phyloP scores from a whole-genome alignment of 2,888 invertebrate genomes.

The Cephus runcator region DNA sequence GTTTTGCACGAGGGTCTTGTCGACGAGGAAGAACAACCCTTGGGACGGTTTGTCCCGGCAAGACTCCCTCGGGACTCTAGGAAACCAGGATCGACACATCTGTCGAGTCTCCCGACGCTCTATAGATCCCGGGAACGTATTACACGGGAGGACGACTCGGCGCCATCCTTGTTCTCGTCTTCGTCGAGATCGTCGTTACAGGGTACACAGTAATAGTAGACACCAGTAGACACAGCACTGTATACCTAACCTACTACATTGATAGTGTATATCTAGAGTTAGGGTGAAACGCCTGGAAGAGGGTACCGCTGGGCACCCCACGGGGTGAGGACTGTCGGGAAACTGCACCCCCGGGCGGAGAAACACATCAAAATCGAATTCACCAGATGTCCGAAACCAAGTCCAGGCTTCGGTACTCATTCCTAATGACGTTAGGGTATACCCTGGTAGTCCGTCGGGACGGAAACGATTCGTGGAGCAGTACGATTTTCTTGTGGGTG shows the following conservation, averaged over 20 bases:
- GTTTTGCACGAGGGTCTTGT: conserved; percentile 18
- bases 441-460: neutral
- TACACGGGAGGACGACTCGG: neutral
- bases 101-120: conserved; percentile 19
- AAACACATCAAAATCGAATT: conserved; percentile 66
- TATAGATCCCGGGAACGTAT: conserved; percentile 14
- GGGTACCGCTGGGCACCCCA: conserved; percentile 5
- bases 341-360: conserved; percentile 48
- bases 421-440: conserved; percentile 51
- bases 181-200: conserved; percentile 33
- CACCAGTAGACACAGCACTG: conserved; percentile 14
- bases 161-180: conserved; percentile 32
- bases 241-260: neutral
- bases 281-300: neutral
- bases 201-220: conserved; percentile 9
- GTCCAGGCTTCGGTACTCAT: conserved; percentile 28
- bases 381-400: conserved; percentile 62
- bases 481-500: neutral
- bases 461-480: conserved; percentile 1
- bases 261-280: neutral
- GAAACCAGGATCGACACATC: conserved; percentile 37
- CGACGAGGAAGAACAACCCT: conserved; percentile 30
- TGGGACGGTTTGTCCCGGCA: conserved; percentile 60
- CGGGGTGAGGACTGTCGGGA: conserved; percentile 6
- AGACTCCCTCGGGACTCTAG: conserved; percentile 54